phyloP scores from a whole-genome alignment of 1,140 invertebrate species.

The Globodera ellingtonae region DNA sequence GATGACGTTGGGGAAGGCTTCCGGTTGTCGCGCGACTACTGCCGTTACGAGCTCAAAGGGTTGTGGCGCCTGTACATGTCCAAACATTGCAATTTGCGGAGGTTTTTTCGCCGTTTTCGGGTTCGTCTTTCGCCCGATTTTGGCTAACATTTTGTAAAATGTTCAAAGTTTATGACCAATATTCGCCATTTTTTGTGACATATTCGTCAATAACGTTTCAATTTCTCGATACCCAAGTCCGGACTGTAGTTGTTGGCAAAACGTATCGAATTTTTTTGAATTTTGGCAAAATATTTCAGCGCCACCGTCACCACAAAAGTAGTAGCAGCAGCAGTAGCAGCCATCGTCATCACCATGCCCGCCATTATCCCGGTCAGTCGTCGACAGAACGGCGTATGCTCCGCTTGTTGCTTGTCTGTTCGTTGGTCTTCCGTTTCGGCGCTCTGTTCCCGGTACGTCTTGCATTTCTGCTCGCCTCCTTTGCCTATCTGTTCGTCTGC shows the following conservation, averaged over 20 bases:
- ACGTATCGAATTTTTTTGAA: too few relatives aligned
- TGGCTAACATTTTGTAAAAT: background rate
- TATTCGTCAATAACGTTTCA: too few relatives aligned
- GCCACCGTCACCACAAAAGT: background rate
- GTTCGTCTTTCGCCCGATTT: background rate
- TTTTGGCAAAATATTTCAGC: background rate
- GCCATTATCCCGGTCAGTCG: too few relatives aligned
- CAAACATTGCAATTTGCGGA: background rate
- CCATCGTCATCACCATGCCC: background rate
- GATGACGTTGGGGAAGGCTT: conserved; percentile 31
- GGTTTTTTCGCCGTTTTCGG: background rate
- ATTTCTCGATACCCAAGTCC: too few relatives aligned
- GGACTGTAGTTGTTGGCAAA: too few relatives aligned
- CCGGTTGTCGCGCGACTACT: conserved; percentile 24
- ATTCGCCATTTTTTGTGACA: too few relatives aligned
- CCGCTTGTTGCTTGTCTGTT: conserved; percentile 17
- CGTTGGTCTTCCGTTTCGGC: conserved; percentile 34
- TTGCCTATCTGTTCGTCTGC: conserved; percentile 40
- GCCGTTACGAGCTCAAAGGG: conserved; percentile 27
- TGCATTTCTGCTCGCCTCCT: conserved; percentile 40
- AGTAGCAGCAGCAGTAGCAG: background rate
- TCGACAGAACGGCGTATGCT: conserved; percentile 20
- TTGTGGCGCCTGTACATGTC: background rate
- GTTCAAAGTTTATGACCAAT: too few relatives aligned
- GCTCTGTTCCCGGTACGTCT: conserved; percentile 36